Evolutionary conservation across 1,140 invertebrate species (phyloP).

Genomic region (Phymastichus coffea): DNA sequence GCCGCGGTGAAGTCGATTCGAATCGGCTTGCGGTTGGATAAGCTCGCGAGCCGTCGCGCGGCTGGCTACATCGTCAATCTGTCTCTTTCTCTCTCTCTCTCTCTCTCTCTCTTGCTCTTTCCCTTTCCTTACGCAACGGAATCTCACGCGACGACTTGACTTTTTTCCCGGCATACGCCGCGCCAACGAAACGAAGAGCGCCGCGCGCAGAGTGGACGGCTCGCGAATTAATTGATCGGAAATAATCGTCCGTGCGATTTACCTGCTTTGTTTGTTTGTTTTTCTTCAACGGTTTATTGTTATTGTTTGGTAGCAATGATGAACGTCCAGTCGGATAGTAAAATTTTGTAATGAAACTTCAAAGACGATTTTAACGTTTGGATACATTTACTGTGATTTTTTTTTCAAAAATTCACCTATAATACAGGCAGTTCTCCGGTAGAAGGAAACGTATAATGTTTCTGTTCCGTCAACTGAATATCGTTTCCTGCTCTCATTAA

Average conservation of each 20-base stretch:
- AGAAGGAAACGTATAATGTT: too few relatives aligned
- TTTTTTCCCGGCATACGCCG: too few relatives aligned
- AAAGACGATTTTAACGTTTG: too few relatives aligned
- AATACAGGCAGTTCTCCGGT: too few relatives aligned
- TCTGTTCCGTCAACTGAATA: too few relatives aligned
- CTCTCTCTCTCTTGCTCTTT: background rate
- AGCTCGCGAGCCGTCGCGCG: slow-evolving; percentile 27
- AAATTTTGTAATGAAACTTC: too few relatives aligned
- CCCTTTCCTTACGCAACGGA: slow-evolving; percentile 4
- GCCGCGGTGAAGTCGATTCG: slow-evolving; percentile 30
- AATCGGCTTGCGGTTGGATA: slow-evolving; percentile 36
- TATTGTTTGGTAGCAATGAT: too few relatives aligned
- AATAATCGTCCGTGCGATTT: slow-evolving; percentile 3
- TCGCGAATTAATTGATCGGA: slow-evolving; percentile 15
- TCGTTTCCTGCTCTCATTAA: too few relatives aligned
- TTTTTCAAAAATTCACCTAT: too few relatives aligned
- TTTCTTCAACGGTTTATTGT: too few relatives aligned
- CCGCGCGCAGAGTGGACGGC: background rate
- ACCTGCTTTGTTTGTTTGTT: background rate
- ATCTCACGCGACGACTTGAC: background rate
- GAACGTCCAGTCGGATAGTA: too few relatives aligned
- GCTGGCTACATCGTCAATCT: background rate
- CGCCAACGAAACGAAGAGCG: background rate
- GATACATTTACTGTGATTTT: too few relatives aligned
- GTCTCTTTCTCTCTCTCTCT: background rate